Base-by-base conservation (phyloP, 1,140 invertebrate genomes). In the Halesus radiatus region DNA sequence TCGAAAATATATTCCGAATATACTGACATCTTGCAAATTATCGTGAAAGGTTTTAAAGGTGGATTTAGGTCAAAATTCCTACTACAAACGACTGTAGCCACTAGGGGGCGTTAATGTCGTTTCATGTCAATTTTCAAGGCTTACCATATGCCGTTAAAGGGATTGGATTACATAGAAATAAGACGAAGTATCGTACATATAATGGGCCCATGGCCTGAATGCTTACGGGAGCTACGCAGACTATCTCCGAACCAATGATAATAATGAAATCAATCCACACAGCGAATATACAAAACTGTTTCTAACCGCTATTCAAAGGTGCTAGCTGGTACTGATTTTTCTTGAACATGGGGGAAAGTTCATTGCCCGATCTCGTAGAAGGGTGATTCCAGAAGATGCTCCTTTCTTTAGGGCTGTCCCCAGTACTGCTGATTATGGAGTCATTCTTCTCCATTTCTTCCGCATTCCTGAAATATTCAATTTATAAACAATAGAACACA, bases 301-400 rank as follows among this genome's bases (percentile, higher is more conserved):
- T 18, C 83, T 85, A 88, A 91, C 91, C 88, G 76, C 85, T 81
- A 50, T 89, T 85, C 8, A 88, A 88, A 37, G 90, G 87, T n/a
- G 91, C 88, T 50, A 92, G 84, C 85, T 92, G 91, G 85, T 92
- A 92, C 58, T 88, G 86, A 80, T 88, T 90, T 83, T 87, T 87
- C 84, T 87, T 87, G 45, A 92, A 84, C 74, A 91, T 85, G 5
- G 90, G 87, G 4, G 90, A 90, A 16, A 90, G 86, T 83, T 92
- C 91, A 73, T 88, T 87, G n/a, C 88, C 86, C 83, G 85, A 87
- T 82, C 89, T 87, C 58, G 87, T 90, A 8, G 90, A 88, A 68
- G 91, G 91, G 86, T 92, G 90, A 54, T 88, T 91, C 90, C 91
- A 92, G 83, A 92, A 92, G 3, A 89, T 89, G 84, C 90, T 92